Conservation (phyloP, 2,113 vertebrate genomes). For the Microcebus griseorufus region DNA sequence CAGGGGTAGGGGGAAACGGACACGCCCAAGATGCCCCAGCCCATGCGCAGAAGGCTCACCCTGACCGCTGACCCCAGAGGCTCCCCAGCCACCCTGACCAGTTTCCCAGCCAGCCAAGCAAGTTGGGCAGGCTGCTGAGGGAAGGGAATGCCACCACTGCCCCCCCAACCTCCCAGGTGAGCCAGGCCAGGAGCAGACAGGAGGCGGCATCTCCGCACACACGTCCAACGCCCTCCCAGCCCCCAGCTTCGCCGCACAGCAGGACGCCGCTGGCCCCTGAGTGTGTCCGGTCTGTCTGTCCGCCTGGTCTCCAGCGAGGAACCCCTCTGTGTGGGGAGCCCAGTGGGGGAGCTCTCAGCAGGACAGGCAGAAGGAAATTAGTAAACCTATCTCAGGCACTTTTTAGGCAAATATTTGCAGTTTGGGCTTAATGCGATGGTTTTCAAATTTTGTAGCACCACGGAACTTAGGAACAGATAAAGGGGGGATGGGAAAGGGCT, state of each 20-base stretch:
- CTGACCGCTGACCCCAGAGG: not conserved
- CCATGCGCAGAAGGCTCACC: not conserved
- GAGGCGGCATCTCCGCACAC: not conserved
- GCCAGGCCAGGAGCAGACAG: not conserved
- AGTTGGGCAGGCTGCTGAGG: not conserved
- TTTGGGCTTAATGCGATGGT: not conserved
- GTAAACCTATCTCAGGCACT: not conserved
- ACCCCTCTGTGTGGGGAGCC: not conserved
- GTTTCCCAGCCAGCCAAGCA: not conserved
- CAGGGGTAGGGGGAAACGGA: not conserved
- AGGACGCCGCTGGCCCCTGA: not conserved
- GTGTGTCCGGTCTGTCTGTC: not conserved
- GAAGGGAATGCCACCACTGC: not conserved
- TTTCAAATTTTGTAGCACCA: not conserved
- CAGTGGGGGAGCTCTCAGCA: not conserved
- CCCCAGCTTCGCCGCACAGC: not conserved
- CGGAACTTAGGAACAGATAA: not conserved
- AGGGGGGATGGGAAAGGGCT: not conserved
- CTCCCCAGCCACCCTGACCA: not conserved
- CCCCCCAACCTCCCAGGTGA: not conserved
- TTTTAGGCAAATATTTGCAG: not conserved
- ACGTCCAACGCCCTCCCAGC: not conserved
- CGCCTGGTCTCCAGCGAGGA: not conserved
- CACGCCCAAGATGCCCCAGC: fast-evolving
- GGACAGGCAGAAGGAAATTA: not conserved